Percentiles rank a stretch among this genome's conserved stretches.
These are phyloP conservation scores for Drosophila erecta DNA, from an alignment of 1,140 invertebrate species.

Conservation along the genomic window DNA sequence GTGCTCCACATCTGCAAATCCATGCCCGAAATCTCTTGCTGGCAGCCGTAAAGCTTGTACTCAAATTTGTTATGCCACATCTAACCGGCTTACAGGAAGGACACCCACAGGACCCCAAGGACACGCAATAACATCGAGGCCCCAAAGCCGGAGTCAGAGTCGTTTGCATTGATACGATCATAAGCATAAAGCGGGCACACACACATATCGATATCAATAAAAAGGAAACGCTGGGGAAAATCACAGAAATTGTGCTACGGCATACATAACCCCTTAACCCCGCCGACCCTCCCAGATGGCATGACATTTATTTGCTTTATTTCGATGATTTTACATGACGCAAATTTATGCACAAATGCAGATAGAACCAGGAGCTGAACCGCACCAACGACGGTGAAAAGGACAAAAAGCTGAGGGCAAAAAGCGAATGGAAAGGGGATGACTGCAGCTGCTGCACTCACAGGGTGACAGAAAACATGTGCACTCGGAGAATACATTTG, in stretches of 20 bases:
- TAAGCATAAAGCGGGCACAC: constrained; percentile 68
- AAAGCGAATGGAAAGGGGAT: background rate
- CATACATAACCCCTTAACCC: constrained; percentile 1
- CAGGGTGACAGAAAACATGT: constrained; percentile 21
- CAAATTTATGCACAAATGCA: constrained; percentile 74
- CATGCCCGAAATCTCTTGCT: constrained; percentile 23
- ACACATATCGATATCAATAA: constrained; percentile 36
- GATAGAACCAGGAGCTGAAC: constrained; percentile 29
- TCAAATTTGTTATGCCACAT: constrained; percentile 51
- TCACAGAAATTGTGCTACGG: constrained; percentile 29
- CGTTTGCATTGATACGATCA: constrained; percentile 67
- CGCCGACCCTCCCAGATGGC: constrained; percentile 20
- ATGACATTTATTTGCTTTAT: constrained; percentile 80
- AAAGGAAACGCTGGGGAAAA: constrained; percentile 35
- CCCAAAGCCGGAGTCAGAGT: constrained; percentile 16
- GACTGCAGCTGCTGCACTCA: constrained; percentile 26
- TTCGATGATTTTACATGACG: constrained; percentile 78
- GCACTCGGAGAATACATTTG: background rate
- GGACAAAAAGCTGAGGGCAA: constrained; percentile 7
- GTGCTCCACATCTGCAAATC: background rate
- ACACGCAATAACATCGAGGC: constrained; percentile 37
- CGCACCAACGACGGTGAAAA: constrained; percentile 6
- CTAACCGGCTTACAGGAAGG: constrained; percentile 33
- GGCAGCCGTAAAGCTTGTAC: constrained; percentile 45
- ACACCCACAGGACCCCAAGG: constrained; percentile 31